Conservation (phyloP, 2,113 vertebrate species). For the Leuciscus idus region DNA sequence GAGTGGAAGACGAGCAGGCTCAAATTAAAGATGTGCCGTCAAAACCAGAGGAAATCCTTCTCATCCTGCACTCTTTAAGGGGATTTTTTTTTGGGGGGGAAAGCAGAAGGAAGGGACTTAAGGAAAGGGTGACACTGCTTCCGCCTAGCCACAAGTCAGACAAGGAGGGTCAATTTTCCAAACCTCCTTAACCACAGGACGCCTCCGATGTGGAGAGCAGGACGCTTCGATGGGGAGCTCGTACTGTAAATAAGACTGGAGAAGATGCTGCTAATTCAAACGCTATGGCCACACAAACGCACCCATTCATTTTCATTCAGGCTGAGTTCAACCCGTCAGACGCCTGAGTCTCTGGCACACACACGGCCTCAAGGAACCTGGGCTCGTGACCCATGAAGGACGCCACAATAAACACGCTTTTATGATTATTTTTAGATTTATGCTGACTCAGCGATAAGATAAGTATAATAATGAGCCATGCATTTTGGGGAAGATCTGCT, state of each 20-base stretch:
- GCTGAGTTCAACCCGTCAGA: constrained; percentile 38
- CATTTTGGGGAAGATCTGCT: neutral
- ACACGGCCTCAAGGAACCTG: neutral
- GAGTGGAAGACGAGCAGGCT: constrained; percentile 74
- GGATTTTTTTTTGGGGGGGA: constrained; percentile 55
- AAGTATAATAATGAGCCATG: neutral
- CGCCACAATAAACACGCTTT: neutral
- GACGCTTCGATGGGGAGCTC: constrained; percentile 29
- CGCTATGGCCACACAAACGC: constrained; percentile 14
- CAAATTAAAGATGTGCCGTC: constrained; percentile 81
- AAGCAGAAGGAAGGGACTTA: constrained; percentile 70
- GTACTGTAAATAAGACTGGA: constrained; percentile 52
- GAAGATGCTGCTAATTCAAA: constrained; percentile 48
- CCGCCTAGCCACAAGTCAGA: constrained; percentile 69
- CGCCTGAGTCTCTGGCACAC: constrained; percentile 33
- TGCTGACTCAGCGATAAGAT: neutral
- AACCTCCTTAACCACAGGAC: constrained; percentile 63
- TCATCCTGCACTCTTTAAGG: constrained; percentile 64
- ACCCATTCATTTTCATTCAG: constrained; percentile 52
- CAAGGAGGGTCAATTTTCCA: constrained; percentile 66
- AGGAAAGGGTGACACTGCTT: constrained; percentile 68
- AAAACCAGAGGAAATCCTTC: constrained; percentile 75
- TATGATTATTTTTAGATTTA: neutral
- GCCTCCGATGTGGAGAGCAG: constrained; percentile 60
- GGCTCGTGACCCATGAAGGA: neutral